Evolutionary conservation across 35 echinoderm and acorn worm genomes (phyloP).

Genomic region (Amphiura filiformis): DNA sequence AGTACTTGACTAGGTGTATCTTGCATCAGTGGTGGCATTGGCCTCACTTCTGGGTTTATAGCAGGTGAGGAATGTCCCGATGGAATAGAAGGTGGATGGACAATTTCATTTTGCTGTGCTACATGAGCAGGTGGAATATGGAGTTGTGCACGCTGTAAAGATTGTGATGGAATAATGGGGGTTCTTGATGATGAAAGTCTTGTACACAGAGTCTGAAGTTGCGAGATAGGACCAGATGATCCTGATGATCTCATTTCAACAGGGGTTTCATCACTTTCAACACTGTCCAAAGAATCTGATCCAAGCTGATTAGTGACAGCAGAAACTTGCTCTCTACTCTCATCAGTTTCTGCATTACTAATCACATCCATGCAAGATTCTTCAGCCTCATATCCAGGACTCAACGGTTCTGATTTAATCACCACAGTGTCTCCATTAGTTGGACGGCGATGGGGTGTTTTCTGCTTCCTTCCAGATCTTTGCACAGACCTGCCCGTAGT

Average conservation of each 20-base stretch:
- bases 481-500: background rate
- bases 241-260: background rate
- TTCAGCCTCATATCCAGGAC: background rate
- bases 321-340: background rate
- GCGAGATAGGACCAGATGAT: background rate
- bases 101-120: background rate
- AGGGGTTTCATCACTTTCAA: background rate
- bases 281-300: background rate
- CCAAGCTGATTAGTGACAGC: background rate
- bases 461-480: conserved; percentile 1
- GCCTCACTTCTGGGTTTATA: background rate
- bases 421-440: background rate
- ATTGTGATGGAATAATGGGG: background rate
- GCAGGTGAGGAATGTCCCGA: background rate
- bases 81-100: background rate
- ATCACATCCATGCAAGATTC: background rate
- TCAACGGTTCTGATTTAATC: background rate
- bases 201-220: background rate
- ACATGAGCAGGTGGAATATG: background rate
- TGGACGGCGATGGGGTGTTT: background rate
- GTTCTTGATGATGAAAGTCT: background rate
- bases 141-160: background rate
- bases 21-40: background rate
- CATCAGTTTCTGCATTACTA: background rate
- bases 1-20: background rate